phyloP scores from a whole-genome alignment of 2,113 vertebrate species.

The Psephotus haematonotus region DNA sequence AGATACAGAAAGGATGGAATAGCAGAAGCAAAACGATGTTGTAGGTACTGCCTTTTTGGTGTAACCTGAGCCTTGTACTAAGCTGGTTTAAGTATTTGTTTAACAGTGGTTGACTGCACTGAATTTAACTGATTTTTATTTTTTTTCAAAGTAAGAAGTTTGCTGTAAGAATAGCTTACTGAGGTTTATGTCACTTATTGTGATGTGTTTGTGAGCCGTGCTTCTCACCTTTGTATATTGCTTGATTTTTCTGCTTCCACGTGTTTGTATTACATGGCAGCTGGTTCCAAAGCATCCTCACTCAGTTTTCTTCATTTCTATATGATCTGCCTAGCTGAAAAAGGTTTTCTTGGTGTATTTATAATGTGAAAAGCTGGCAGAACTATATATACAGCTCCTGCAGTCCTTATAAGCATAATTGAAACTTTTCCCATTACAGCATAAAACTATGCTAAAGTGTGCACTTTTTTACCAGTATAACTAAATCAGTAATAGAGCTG shows the following conservation, averaged over 20 bases:
- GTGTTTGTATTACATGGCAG: background rate
- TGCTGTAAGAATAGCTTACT: background rate
- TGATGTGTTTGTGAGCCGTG: background rate
- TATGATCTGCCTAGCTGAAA: background rate
- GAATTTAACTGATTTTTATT: background rate
- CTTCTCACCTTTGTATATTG: background rate
- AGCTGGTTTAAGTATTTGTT: background rate
- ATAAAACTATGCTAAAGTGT: background rate
- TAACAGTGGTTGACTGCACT: background rate
- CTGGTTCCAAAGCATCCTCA: background rate
- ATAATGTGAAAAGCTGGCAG: background rate
- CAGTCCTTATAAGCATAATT: background rate
- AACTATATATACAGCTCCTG: background rate
- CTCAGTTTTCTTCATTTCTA: background rate
- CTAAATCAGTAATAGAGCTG: background rate
- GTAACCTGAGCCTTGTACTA: background rate
- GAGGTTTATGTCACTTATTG: background rate
- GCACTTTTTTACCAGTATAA: background rate
- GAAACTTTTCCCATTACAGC: background rate
- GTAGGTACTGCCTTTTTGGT: background rate
- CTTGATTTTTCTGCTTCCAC: background rate
- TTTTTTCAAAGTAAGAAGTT: background rate
- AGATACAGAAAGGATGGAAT: background rate
- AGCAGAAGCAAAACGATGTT: background rate
- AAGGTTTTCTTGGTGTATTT: background rate